Conservation (phyloP, 2,797 vertebrate species). For the Saxicola maurus region DNA sequence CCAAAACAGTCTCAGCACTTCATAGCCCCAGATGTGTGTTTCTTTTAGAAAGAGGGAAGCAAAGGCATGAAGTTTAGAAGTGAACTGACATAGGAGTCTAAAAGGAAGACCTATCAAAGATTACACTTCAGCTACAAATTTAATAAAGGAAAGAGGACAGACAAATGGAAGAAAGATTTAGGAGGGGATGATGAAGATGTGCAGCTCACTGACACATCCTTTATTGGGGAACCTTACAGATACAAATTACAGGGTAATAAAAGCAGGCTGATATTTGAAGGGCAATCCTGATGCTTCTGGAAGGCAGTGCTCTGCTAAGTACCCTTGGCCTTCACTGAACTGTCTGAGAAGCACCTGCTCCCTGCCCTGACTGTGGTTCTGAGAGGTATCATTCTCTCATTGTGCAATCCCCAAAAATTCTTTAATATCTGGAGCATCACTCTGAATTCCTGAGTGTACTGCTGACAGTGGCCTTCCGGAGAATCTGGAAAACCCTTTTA, state of each 20-base stretch:
- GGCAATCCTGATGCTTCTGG: background rate
- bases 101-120: background rate
- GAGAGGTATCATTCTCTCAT: background rate
- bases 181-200: background rate
- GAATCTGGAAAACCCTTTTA: background rate
- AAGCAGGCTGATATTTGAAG: background rate
- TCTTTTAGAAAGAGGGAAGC: background rate
- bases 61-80: background rate
- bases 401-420: fast-evolving
- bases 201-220: background rate
- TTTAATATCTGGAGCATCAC: background rate
- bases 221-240: background rate
- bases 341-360: background rate
- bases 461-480: background rate
- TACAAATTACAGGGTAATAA: background rate
- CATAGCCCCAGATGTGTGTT: background rate
- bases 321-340: background rate
- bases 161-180: background rate
- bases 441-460: background rate
- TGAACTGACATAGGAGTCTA: background rate
- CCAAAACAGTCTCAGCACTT: background rate
- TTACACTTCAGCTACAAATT: background rate
- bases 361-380: background rate
- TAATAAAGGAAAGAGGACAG: background rate
- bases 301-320: background rate